Evolutionary conservation across 1,140 invertebrate genomes (phyloP), one percentile per base, ranked within the genome.

Genomic region (Colletes gigas): DNA sequence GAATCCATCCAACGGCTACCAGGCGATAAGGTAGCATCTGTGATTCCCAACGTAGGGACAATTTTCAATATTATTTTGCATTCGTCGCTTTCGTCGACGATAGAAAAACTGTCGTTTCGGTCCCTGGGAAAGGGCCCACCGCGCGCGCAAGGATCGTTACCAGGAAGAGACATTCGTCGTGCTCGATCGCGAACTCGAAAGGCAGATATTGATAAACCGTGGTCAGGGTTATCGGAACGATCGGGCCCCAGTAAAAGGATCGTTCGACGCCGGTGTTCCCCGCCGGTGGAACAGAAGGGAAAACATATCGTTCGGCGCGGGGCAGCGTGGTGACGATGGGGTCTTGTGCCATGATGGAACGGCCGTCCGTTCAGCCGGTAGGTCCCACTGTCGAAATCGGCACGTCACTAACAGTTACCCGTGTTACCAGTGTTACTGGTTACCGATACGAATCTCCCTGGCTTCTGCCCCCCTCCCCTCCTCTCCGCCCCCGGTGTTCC

Each of bases 361-460:
- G 82, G 60, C 65, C 78, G 73, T 86, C 81, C 66, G 60, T 67
- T 52, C 17, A 21, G 15, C 73, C 79, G 82, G 87, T 88, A 82
- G 87, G 86, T 86, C 86, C 77, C 62, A 84, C 79, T 74, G 82
- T 82, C 87, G 86, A 88, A 88, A 88, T 88, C 82, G 87, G 88
- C 87, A 88, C 84, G 84, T 88, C 86, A 81, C 84, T 88, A 88
- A 86, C 84, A 86, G 87, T 89, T 88, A 88, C 79, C 79, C 60
- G 85, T 87, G 85, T 89, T 88, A 86, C 86, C 77, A 82, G 86
- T 88, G 86, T 88, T 86, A 87, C 88, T 79, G 81, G 78, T 88
- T 83, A 84, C 59, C 81, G 88, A 88, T 89, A 88, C 78, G 55
- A 76, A 89, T 89, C 88, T 88, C 55, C 81, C 55, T 68, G 60